A percentile compares a stretch with the other conserved stretches of the same genome.
Conservation (phyloP, 1,140 invertebrate genomes). For the Ips nitidus region DNA sequence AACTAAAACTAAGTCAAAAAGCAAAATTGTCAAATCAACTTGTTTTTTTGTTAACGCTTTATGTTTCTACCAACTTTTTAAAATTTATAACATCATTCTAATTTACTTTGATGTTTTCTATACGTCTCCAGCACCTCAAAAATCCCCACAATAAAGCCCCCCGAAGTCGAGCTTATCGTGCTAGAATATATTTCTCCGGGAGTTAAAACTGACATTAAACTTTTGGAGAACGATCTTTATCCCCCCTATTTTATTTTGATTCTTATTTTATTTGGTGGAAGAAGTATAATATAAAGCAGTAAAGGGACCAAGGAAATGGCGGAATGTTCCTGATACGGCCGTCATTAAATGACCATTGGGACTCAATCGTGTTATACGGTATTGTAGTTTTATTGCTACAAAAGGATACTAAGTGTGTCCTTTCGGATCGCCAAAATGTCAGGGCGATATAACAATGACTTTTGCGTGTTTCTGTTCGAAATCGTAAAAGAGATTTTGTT, state of each 20-base stretch:
- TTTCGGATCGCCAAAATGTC: slow-evolving; percentile 16
- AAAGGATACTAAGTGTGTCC: slow-evolving; percentile 27
- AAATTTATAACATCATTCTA: too few relatives aligned
- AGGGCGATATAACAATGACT: slow-evolving; percentile 5
- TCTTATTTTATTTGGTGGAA: slow-evolving; percentile 45
- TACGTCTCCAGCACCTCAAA: too few relatives aligned
- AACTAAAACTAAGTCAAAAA: too few relatives aligned
- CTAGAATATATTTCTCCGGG: slow-evolving; percentile 14
- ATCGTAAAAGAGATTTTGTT: neutral
- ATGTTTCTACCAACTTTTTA: too few relatives aligned
- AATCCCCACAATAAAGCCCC: neutral
- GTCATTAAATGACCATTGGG: slow-evolving; percentile 35
- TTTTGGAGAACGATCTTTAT: slow-evolving; percentile 38
- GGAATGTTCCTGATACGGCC: slow-evolving; percentile 36
- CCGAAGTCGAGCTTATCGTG: slow-evolving; percentile 13
- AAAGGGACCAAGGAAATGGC: slow-evolving; percentile 35
- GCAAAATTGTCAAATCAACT: too few relatives aligned
- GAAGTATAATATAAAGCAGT: slow-evolving; percentile 35
- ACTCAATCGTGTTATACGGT: slow-evolving; percentile 35
- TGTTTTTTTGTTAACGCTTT: too few relatives aligned
- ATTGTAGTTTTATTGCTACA: slow-evolving; percentile 35
- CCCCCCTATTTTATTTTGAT: slow-evolving; percentile 41
- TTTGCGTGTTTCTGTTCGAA: slow-evolving; percentile 10
- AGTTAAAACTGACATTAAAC: slow-evolving; percentile 37
- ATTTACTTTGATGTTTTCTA: too few relatives aligned